Conservation (phyloP, 1,140 invertebrate genomes). For the Pogonus chalceus region DNA sequence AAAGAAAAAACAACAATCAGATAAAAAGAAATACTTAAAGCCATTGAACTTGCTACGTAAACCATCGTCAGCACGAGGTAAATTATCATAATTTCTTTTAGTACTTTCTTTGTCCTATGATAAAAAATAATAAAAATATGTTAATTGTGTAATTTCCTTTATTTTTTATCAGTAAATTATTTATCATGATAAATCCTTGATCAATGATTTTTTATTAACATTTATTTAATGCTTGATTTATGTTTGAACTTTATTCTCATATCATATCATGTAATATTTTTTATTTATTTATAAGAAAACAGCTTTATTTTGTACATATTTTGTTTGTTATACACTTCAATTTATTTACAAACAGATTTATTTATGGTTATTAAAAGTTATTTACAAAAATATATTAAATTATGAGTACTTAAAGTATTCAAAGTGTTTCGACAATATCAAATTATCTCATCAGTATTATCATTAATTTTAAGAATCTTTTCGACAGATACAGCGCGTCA, state of each 20-base stretch:
- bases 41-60: constrained; percentile 64
- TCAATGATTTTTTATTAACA: constrained; percentile 13
- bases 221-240: neutral
- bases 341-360: no score
- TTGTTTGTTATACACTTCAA: no score
- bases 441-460: constrained; percentile 6
- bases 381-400: no score
- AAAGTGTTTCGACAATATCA: neutral
- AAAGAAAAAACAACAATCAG: constrained; percentile 71
- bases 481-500: constrained; percentile 36
- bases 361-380: no score
- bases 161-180: no score
- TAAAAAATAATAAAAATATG: no score
- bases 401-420: constrained; percentile 6
- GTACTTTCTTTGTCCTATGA: no score
- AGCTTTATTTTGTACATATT: no score
- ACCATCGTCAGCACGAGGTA: constrained; percentile 49
- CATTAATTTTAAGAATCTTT: neutral
- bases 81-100: constrained; percentile 17
- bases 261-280: constrained; percentile 12
- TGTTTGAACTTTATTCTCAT: constrained; percentile 8
- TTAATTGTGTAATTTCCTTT: no score
- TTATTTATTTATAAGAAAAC: neutral
- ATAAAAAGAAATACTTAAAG: constrained; percentile 72
- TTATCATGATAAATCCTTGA: neutral